Evolutionary conservation across 2,888 invertebrate species (phyloP).

Genomic region (Micoletzkya japonica): DNA sequence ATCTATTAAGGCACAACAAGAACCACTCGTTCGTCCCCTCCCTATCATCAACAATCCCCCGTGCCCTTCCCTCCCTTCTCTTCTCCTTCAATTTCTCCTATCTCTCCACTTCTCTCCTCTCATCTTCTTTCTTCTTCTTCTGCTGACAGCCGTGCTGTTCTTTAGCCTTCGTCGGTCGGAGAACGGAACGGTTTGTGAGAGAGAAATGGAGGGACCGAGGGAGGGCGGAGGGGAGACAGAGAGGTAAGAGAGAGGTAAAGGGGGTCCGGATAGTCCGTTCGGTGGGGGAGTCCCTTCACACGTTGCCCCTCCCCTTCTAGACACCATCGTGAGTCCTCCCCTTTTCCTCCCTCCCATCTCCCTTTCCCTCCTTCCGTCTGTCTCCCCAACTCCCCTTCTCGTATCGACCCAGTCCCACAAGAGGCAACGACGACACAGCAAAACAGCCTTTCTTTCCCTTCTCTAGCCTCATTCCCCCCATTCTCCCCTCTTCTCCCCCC

Average conservation of each 20-base stretch:
- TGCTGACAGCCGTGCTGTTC: not conserved
- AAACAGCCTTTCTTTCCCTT: not conserved
- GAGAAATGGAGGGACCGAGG: not conserved
- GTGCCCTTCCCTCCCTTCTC: conserved; percentile 6
- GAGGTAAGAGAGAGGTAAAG: not conserved
- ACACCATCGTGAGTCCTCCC: not conserved
- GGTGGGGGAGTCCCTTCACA: not conserved
- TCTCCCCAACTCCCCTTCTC: not conserved
- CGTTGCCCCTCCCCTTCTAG: not conserved
- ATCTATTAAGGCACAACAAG: no score
- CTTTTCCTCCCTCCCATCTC: conserved; percentile 4
- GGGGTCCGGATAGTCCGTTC: not conserved
- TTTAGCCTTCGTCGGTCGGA: not conserved
- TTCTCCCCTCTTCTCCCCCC: no score
- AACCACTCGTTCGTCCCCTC: no score
- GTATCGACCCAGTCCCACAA: no score
- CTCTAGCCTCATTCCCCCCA: no score
- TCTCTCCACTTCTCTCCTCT: not conserved
- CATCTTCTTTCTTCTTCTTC: not conserved
- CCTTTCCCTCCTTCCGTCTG: not conserved
- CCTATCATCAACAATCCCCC: no score
- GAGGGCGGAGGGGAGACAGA: conserved; percentile 1
- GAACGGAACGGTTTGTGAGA: not conserved
- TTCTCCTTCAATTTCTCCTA: not conserved
- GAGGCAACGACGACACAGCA: not conserved